Base-by-base conservation (phyloP, 1,140 invertebrate genomes). In the Drosophila oshimai region DNA sequence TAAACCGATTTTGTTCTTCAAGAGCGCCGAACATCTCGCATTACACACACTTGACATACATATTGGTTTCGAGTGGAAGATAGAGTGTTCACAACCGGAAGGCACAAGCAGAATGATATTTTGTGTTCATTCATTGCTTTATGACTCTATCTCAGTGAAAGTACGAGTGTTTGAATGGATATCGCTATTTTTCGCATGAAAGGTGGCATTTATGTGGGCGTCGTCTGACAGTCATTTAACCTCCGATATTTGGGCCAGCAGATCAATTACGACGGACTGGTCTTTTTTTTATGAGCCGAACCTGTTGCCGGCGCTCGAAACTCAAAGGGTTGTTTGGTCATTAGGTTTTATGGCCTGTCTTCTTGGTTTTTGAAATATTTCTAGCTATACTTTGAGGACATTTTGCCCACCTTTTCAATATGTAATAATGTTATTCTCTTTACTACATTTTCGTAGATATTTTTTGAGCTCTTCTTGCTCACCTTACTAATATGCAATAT, bases 201-300 rank as follows among this genome's bases (percentile, higher is more conserved):
- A 49, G 44, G 60, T 37, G 68, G 58, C 61, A 87, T 80, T 80
- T 86, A 76, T 54, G 81, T 87, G 70, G 79, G 79, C 72, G 51
- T 42, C 37, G 36, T 57, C 33, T 68, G 54, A 28, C 20, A 42
- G 50, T 49, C 46, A 58, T 22, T 28, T 24, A 31, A 22, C 24
- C 53, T 36, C n/a, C 10, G 26, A 33, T 70, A 57, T 68, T 70
- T 70, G 24, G 67, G 67, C 36, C 65, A 72, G 22, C 47, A 72
- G 67, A 72, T 60, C 67, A 67, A 33, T 76, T 46, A 31, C 37
- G 41, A 24, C 47, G 9, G 9, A 33, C 12, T 28, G 10, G 28
- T 13, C 46, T 34, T 33, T 37, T 55, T 34, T 68, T 74, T 60
- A 50, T 60, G 20, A 26, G 50, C 22, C 22, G 6, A 33, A 62